These are phyloP conservation scores for Yponomeuta plumbellus DNA, from an alignment of 2,888 invertebrate species.

Conservation along the genomic window DNA sequence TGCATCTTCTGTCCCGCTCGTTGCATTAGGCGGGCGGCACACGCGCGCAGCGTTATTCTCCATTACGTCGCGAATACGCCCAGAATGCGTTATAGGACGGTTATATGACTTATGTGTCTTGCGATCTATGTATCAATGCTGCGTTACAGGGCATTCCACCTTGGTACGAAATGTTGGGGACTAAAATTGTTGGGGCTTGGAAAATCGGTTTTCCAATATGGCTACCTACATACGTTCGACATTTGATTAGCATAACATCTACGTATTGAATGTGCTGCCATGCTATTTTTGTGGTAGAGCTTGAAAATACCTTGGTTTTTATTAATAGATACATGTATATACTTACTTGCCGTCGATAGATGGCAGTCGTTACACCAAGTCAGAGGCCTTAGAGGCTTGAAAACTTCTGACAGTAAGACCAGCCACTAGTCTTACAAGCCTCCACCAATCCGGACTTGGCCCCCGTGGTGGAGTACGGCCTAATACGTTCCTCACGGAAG, in stretches of 20 bases:
- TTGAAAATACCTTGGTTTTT: no score
- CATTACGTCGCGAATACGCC: constrained; percentile 53
- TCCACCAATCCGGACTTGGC: no score
- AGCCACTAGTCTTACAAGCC: no score
- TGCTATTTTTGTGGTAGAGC: not conserved
- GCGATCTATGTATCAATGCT: not conserved
- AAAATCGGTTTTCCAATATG: constrained; percentile 8
- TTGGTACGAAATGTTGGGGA: not conserved
- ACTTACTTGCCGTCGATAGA: no score
- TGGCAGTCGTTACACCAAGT: no score
- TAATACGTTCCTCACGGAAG: no score
- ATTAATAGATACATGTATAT: no score
- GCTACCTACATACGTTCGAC: not conserved
- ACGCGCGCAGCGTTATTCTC: constrained; percentile 65
- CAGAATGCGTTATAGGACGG: constrained; percentile 33
- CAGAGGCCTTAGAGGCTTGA: no score
- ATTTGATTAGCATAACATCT: constrained; percentile 10
- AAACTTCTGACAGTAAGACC: no score
- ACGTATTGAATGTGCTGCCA: not conserved
- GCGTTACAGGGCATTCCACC: not conserved
- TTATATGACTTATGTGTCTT: constrained; percentile 6
- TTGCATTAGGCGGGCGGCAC: constrained; percentile 54
- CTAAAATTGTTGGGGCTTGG: not conserved
- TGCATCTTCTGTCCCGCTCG: constrained; percentile 32
- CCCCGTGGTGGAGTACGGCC: no score